Conservation (phyloP, 2,888 invertebrate species). For the Alviniconcha strummeri region DNA sequence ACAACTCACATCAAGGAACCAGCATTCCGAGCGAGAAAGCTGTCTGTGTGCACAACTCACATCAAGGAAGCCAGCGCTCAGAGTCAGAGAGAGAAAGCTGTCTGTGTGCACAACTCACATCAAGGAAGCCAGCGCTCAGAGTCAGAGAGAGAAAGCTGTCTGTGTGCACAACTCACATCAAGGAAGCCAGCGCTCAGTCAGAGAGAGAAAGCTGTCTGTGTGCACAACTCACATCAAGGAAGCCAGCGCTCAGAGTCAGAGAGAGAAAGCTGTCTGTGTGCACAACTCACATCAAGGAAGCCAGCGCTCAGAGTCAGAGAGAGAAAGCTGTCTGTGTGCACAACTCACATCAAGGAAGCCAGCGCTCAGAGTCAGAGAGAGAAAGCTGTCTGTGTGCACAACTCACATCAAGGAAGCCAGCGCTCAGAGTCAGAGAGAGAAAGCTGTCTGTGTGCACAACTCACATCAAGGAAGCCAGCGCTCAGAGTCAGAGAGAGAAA, state of each 20-base stretch:
- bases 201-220: slow-evolving; percentile 79
- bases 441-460: slow-evolving; percentile 78
- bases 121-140: no score
- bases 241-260: no score
- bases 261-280: no score
- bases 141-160: no score
- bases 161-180: slow-evolving; percentile 47
- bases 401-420: slow-evolving; percentile 59
- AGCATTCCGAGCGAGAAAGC: no score
- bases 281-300: slow-evolving; percentile 58
- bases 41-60: slow-evolving; percentile 44
- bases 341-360: no score
- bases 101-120: slow-evolving; percentile 75
- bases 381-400: no score
- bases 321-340: slow-evolving; percentile 79
- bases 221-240: slow-evolving; percentile 63
- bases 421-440: slow-evolving; percentile 77
- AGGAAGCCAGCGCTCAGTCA: slow-evolving; percentile 74
- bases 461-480: no score
- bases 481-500: no score
- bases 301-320: slow-evolving; percentile 76
- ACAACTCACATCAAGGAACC: no score
- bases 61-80: slow-evolving; percentile 73
- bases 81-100: slow-evolving; percentile 78
- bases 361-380: no score